Percentiles rank a stretch among this genome's conserved stretches.
These are phyloP conservation scores for Cyclophora albipunctata DNA, from an alignment of 2,888 invertebrate genomes.

Conservation along the genomic window DNA sequence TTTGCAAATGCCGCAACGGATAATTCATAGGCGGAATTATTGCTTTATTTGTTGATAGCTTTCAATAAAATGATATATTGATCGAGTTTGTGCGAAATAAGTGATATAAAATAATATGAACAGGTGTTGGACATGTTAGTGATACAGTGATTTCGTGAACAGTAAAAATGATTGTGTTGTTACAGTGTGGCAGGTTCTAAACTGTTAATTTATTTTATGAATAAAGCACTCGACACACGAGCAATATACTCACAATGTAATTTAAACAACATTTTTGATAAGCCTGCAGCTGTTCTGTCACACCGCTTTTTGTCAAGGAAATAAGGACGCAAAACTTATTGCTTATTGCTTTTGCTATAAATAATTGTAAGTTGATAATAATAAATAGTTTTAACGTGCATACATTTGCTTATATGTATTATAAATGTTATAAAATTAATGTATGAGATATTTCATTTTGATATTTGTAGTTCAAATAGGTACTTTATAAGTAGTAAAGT, in stretches of 20 bases:
- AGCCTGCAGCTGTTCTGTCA: conserved; percentile 48
- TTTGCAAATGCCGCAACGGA: no score
- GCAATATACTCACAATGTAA: conserved; percentile 68
- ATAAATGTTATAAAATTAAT: no score
- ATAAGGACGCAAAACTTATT: conserved; percentile 31
- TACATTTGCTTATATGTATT: no score
- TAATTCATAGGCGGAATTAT: not conserved
- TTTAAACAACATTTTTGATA: conserved; percentile 49
- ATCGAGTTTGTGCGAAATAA: no score
- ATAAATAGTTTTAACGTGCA: conserved; percentile 1
- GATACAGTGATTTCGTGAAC: conserved; percentile 3
- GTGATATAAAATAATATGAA: no score
- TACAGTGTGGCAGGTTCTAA: conserved; percentile 63
- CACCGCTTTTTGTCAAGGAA: conserved; percentile 54
- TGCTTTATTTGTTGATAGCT: conserved; percentile 22
- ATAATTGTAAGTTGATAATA: conserved; percentile 43
- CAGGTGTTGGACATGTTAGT: no score
- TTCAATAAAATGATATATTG: conserved; percentile 1
- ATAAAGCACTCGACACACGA: conserved; percentile 66
- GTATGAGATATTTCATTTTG: no score
- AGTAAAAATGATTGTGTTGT: conserved; percentile 38
- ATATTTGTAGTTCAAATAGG: no score
- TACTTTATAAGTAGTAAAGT: no score
- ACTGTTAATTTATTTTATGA: conserved; percentile 52
- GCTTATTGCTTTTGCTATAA: conserved; percentile 44